Conservation (phyloP, 2,888 invertebrate species). For the Drosophila sordidapex region DNA sequence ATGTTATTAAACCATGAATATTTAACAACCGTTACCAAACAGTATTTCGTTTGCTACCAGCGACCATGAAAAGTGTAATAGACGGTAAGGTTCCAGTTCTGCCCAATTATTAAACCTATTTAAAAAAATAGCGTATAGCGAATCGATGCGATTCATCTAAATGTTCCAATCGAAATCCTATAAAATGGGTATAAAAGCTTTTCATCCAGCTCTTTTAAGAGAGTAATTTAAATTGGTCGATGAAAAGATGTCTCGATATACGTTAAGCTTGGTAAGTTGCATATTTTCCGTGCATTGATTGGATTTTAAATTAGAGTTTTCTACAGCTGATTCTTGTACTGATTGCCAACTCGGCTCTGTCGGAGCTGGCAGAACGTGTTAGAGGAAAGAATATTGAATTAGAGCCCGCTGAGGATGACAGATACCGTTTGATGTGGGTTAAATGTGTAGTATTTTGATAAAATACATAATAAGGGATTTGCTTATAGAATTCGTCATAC, state of each 20-base stretch:
- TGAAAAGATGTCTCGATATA: slow-evolving; percentile 9
- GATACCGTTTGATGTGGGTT: slow-evolving; percentile 13
- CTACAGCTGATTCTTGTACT: slow-evolving; percentile 10
- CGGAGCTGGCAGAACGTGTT: background rate
- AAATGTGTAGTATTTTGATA: background rate
- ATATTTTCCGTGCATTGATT: background rate
- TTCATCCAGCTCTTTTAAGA: background rate
- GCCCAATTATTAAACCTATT: slow-evolving; percentile 18
- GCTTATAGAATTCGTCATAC: slow-evolving; percentile 5
- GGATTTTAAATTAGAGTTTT: background rate
- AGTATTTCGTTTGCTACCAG: slow-evolving; percentile 28
- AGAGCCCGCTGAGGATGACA: background rate
- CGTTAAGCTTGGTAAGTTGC: slow-evolving; percentile 18
- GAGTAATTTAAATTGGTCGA: background rate
- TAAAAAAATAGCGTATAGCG: slow-evolving; percentile 24
- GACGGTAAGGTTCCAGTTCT: background rate
- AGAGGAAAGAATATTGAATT: background rate
- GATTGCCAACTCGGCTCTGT: slow-evolving; percentile 1
- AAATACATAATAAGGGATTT: background rate
- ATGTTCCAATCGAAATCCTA: slow-evolving; percentile 3
- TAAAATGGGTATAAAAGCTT: slow-evolving; percentile 16
- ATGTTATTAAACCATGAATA: background rate
- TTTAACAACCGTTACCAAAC: slow-evolving; percentile 45
- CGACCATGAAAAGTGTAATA: slow-evolving; percentile 20
- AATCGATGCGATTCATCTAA: slow-evolving; percentile 49